Evolutionary conservation across 1,140 invertebrate genomes (phyloP).

Genomic region (Leptoteleia sp.): DNA sequence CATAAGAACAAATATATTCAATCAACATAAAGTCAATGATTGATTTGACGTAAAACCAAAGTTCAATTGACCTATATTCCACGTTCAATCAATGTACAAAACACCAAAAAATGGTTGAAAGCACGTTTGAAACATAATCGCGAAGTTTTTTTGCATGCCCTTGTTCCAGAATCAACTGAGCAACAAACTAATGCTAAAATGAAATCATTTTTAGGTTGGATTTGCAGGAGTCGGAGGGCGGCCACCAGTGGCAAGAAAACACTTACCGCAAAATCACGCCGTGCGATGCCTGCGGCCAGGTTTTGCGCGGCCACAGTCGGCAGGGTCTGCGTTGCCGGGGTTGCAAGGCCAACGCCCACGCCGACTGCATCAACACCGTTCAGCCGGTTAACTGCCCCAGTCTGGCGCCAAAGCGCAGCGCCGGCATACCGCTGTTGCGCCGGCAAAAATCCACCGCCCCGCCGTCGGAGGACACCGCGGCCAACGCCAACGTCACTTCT

Average conservation of each 20-base stretch:
- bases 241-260: constrained; percentile 94
- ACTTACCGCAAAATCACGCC: constrained; percentile 97
- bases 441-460: constrained; percentile 90
- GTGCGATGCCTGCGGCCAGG: constrained; percentile 95
- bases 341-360: constrained; percentile 95
- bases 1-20: too few species aligned
- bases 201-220: constrained; percentile 84
- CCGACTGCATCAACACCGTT: constrained; percentile 85
- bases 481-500: constrained; percentile 21
- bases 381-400: constrained; percentile 76
- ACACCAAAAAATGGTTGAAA: too few species aligned
- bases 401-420: constrained; percentile 85
- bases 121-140: too few species aligned
- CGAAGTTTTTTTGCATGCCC: too few species aligned
- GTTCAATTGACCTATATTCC: too few species aligned
- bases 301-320: constrained; percentile 94
- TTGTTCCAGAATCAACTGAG: too few species aligned
- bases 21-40: too few species aligned
- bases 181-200: too few species aligned
- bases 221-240: constrained; percentile 83
- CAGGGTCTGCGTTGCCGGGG: constrained; percentile 94
- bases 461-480: constrained; percentile 69
- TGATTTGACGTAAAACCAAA: too few species aligned
- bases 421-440: constrained; percentile 89
- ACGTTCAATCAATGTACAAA: too few species aligned